A percentile compares a stretch with the other conserved stretches of the same genome.
Evolutionary conservation across 2,113 vertebrate genomes (phyloP).

Genomic region (Amazona vittata): DNA sequence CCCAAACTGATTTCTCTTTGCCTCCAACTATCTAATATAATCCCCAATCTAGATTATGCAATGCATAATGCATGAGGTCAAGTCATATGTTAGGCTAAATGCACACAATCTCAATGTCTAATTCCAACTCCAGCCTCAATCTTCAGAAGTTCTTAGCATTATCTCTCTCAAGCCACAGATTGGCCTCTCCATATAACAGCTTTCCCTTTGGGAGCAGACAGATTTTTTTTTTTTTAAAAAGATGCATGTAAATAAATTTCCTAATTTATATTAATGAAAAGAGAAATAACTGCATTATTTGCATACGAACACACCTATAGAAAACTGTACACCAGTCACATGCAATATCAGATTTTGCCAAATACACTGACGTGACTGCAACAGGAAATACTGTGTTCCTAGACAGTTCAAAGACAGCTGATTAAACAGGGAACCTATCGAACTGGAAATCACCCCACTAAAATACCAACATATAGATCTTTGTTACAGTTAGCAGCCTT

Average conservation of each 20-base stretch:
- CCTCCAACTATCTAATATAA: not conserved
- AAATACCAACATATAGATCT: not conserved
- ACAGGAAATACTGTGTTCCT: not conserved
- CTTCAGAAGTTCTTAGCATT: not conserved
- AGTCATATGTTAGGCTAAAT: not conserved
- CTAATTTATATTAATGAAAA: not conserved
- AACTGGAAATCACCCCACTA: not conserved
- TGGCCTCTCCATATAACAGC: not conserved
- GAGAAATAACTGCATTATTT: not conserved
- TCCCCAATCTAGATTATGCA: not conserved
- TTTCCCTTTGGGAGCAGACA: not conserved
- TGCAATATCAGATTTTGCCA: not conserved
- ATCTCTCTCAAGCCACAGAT: not conserved
- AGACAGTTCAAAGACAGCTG: not conserved
- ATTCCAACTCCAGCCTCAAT: not conserved
- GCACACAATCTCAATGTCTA: not conserved
- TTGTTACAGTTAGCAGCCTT: not conserved
- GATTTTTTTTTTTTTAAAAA: not conserved
- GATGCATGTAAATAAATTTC: not conserved
- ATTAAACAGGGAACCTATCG: not conserved
- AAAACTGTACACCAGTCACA: not conserved
- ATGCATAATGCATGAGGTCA: not conserved
- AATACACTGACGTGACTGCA: not conserved
- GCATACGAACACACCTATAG: not conserved
- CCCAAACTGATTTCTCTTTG: not conserved